Conservation (phyloP, 2,888 invertebrate genomes). For the Hirtodrosophila confusa region DNA sequence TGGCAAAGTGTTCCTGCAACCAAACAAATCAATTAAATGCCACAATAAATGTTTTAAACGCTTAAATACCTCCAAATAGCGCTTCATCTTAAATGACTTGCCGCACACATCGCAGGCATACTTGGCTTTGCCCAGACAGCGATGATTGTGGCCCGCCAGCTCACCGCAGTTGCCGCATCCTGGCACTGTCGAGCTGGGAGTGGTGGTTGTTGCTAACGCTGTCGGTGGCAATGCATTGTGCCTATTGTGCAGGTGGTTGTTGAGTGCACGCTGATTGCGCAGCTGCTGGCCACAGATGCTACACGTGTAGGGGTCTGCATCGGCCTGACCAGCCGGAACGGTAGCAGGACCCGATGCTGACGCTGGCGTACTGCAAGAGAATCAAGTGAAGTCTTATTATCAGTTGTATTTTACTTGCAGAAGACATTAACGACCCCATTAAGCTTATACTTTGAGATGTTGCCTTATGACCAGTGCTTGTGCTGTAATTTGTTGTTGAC, state of each 20-base stretch:
- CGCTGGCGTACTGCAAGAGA: constrained; percentile 19
- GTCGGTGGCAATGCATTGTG: constrained; percentile 26
- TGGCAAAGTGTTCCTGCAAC: constrained; percentile 79
- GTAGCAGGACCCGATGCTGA: too few relatives aligned
- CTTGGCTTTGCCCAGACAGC: constrained; percentile 65
- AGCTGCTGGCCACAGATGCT: constrained; percentile 50
- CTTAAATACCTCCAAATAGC: constrained; percentile 70
- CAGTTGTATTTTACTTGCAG: too few relatives aligned
- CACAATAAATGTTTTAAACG: not conserved
- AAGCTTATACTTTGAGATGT: too few relatives aligned
- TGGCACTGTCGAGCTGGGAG: constrained; percentile 17
- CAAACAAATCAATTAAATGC: not conserved
- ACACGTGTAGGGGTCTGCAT: constrained; percentile 33
- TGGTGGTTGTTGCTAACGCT: too few relatives aligned
- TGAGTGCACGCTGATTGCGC: constrained; percentile 54
- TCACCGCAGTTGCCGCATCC: constrained; percentile 63
- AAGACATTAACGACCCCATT: too few relatives aligned
- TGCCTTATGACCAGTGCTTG: too few relatives aligned
- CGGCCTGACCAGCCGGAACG: not conserved
- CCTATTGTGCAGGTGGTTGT: constrained; percentile 61
- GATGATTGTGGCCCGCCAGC: constrained; percentile 62
- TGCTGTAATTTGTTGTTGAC: too few relatives aligned
- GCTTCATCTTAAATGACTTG: constrained; percentile 77
- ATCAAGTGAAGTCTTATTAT: too few relatives aligned
- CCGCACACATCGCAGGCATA: constrained; percentile 78